Conservation (phyloP, 1,140 invertebrate genomes). For the Trichonephila clavipes region DNA sequence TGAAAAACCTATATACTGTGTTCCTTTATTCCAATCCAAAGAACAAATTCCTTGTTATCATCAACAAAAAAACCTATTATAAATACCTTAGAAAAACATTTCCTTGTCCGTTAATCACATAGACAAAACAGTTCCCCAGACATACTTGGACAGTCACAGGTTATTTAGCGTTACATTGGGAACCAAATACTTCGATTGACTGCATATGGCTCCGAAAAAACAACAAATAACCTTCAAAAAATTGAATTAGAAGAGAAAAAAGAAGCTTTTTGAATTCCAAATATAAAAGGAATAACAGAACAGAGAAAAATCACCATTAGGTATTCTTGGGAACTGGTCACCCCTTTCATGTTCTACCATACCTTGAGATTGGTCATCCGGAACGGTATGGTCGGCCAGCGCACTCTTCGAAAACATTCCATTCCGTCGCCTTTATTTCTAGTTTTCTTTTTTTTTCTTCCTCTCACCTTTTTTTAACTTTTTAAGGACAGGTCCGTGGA, state of each 20-base stretch:
- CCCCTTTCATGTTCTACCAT: slow-evolving; percentile 13
- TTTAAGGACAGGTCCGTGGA: background rate
- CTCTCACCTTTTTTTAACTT: background rate
- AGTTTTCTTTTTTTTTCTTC: background rate
- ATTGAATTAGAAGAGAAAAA: background rate
- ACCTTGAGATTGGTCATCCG: background rate
- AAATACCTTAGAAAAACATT: background rate
- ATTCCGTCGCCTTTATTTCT: background rate
- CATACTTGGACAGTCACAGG: too few species aligned
- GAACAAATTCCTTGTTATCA: background rate
- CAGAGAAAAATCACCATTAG: background rate
- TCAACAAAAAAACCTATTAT: background rate
- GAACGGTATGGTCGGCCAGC: background rate
- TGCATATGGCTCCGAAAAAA: background rate
- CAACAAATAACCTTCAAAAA: background rate
- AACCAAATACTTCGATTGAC: background rate
- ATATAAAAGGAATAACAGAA: slow-evolving; percentile 15
- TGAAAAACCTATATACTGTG: too few species aligned
- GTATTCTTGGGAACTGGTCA: slow-evolving; percentile 10
- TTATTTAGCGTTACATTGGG: too few species aligned
- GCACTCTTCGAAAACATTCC: background rate
- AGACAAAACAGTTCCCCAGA: too few species aligned
- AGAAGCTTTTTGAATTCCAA: background rate
- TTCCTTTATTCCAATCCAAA: too few species aligned
- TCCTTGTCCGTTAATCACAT: background rate